Conservation (phyloP, 2,113 vertebrate species). For the Semnornis frantzii region DNA sequence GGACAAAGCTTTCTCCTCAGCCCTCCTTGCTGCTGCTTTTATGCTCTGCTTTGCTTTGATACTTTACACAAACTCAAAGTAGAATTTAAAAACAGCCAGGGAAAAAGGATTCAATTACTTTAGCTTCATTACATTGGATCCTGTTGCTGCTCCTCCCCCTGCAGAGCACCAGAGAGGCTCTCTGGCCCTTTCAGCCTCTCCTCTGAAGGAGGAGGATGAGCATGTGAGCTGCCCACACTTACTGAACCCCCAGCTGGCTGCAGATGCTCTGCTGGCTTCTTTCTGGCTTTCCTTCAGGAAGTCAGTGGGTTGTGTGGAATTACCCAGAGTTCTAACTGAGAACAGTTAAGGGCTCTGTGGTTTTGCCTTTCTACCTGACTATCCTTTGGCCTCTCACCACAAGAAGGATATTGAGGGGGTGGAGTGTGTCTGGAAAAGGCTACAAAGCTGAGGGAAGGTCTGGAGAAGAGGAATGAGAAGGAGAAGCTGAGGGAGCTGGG, state of each 20-base stretch:
- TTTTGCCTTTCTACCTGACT: not conserved
- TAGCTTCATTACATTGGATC: constrained; percentile 11
- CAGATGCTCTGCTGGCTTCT: not conserved
- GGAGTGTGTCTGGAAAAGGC: too few species aligned
- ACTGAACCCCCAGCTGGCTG: not conserved
- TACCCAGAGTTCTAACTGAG: not conserved
- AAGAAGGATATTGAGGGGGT: too few species aligned
- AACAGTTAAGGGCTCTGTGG: not conserved
- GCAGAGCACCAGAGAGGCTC: not conserved
- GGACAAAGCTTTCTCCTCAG: not conserved
- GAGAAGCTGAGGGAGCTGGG: too few species aligned
- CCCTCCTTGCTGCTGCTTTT: not conserved
- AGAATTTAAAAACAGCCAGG: not conserved
- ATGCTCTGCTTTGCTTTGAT: not conserved
- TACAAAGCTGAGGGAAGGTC: too few species aligned
- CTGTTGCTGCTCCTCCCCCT: not conserved
- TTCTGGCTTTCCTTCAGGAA: not conserved
- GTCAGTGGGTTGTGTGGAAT: not conserved
- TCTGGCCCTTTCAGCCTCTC: not conserved
- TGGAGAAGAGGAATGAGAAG: too few species aligned
- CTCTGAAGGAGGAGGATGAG: not conserved
- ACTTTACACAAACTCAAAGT: not conserved
- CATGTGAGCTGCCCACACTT: constrained; percentile 35
- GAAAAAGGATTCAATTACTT: not conserved
- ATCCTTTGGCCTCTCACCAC: too few species aligned